Base-by-base conservation (phyloP, 2,797 vertebrate genomes). In the Falco berigora region DNA sequence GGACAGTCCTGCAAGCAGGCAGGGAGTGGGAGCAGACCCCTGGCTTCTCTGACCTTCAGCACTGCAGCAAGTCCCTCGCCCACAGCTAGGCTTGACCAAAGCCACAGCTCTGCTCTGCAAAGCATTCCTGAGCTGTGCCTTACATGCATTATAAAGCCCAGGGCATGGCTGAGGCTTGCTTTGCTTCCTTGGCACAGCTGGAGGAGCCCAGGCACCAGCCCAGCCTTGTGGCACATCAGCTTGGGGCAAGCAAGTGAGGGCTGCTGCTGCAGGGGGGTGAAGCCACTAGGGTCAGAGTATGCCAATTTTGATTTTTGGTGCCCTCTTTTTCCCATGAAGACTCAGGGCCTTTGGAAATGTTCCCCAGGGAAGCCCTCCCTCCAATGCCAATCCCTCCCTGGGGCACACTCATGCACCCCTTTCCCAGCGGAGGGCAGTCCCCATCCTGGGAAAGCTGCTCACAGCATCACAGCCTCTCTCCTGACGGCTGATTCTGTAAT, bases 401-500 rank as follows among this genome's bases (percentile, higher is more conserved):
- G 12, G 30, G 10, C 64, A 61, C 1, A 0, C 7, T 76, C 49
- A n/a, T 0, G 0, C 28, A 50, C 19, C 28, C 46, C 23, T 22
- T 77, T 90, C 71, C 40, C 5, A 1, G 50, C 0, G 23, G 86
- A 86, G 42, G 36, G 61, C 64, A 85, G 75, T 44, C 82, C 62
- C 71, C 64, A 36, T 68, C 53, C 64, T 58, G 67, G 72, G 92
- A 93, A 94, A 94, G 61, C 22, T 5, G 3, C 53, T 89, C 61
- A 50, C 8, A 30, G 58, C 81, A 93, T 52, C 69, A 68, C 19
- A 3, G 67, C 44, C 56, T 92, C 72, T 80, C 68, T 94, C 64
- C 75, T 71, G 66, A 77, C 30, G 27, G 77, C 28, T 80, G 92
- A 88, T 95, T 91, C 74, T 88, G 94, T 86, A 95, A 91, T 95